Conservation (phyloP, 2,113 vertebrate genomes). For the Castor canadensis region DNA sequence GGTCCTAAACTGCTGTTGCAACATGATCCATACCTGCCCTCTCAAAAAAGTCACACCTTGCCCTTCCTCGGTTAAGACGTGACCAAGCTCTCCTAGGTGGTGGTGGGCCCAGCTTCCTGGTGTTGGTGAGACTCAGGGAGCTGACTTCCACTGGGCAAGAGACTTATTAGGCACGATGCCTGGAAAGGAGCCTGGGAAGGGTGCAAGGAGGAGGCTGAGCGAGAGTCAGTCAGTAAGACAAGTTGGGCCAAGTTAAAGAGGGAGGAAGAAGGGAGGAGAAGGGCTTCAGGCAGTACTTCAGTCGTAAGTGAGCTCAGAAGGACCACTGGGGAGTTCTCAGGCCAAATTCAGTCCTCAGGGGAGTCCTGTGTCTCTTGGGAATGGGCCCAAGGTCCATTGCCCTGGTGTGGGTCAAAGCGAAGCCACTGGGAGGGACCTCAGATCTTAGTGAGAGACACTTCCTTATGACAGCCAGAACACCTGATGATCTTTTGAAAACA, state of each 20-base stretch:
- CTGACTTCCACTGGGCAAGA: not conserved
- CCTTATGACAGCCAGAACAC: not conserved
- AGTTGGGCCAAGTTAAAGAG: not conserved
- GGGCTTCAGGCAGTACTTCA: not conserved
- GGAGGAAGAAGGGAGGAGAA: not conserved
- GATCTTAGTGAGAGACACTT: not conserved
- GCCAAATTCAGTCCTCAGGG: not conserved
- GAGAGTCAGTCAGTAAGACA: not conserved
- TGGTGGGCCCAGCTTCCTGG: not conserved
- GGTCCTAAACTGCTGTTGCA: not conserved
- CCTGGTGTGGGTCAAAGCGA: not conserved
- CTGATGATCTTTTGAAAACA: not conserved
- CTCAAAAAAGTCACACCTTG: not conserved
- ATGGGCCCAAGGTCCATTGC: rapidly evolving
- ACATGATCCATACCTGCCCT: not conserved
- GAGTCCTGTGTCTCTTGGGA: not conserved
- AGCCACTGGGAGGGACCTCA: not conserved
- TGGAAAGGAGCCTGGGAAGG: not conserved
- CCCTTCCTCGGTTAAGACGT: not conserved
- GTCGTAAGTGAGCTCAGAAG: not conserved
- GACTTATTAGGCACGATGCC: not conserved
- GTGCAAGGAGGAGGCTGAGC: not conserved
- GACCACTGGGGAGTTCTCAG: not conserved
- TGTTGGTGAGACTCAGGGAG: not conserved
- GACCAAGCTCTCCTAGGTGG: not conserved